Base-by-base conservation (phyloP, 2,113 vertebrate species). In the Hydrolagus affinis region DNA sequence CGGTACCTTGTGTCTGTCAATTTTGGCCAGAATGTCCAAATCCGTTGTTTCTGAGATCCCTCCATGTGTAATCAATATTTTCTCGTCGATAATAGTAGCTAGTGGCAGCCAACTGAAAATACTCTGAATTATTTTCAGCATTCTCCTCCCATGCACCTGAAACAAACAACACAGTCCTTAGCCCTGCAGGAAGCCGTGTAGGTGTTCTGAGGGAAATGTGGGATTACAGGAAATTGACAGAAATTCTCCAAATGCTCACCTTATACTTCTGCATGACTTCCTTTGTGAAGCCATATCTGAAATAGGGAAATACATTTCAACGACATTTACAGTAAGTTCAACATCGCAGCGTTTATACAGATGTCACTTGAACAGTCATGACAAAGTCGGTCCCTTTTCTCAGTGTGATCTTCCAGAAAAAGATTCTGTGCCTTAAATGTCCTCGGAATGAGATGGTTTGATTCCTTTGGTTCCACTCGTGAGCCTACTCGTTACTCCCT, bases 51-150 rank as follows among this genome's bases (percentile, higher is more conserved):
- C 92, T 21, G 97, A 98, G 87, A 98, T 92, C 11, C 97, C 97
- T 4, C 97, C 97, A 0, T 98, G 97, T 69, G 95, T 90, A 87
- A 99, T 83, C 59, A 99, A 90, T 85, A 98, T 95, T 87, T 97
- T 97, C 83, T 94, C 91, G 80, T 98, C 96, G 19, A 99, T 93
- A 85, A 98, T 83, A 0, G 97, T 96, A 68, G 95, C 97, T 88
- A 99, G 86, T 0, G 96, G 96, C 68, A 99, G 91, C 95, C 95
- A 96, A 89, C 96, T 95, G 87, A 99, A 99, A 68, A 98, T 95
- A 88, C 94, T 96, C 88, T 96, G 94, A 21, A 98, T 90, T 87
- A 93, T 93, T 88, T 93, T 95, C 30, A 98, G 89, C 86, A 99
- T 96, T 90, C 93, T 96, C 87, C 93, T 96, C 14, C 96, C 96